Evolutionary conservation across 1,140 invertebrate species (phyloP), one percentile per base, ranked within the genome.

Genomic region (Bathynomus jamesi): DNA sequence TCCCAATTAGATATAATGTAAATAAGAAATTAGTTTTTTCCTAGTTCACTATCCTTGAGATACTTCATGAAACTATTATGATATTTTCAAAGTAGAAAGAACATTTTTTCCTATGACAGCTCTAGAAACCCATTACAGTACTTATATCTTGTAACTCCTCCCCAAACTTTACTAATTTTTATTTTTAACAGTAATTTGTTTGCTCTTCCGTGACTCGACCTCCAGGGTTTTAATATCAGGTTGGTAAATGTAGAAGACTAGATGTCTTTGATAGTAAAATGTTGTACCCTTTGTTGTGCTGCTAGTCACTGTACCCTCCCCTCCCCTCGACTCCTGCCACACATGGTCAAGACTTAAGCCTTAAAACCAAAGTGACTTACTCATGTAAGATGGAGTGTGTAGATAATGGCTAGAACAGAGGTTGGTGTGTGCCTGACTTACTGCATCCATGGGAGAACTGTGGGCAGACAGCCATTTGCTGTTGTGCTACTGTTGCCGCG

Each of bases 171-270:
- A 74, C 72, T 74, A 74, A 74, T 66, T 74, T 74, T 74, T 74
- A 70, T 70, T 74, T 74, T 74, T 74, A 74, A 74, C 72, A 74
- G 72, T 74, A 74, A 74, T 53, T 74, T 74, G 69, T 74, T 74
- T 74, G 72, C 72, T 74, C 72, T 69, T 74, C 72, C 72, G 60
- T 68, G 69, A 69, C 67, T 69, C 72, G 72, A 73, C 72, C 69
- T 69, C 72, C 40, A 64, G 66, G 68, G 72, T 68, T 74, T 74
- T 74, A 70, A 65, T 74, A 74, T 70, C 72, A 74, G 72, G 72
- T 74, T 74, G 72, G 72, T 74, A 74, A 75, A 60, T 72, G 70
- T 77, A 70, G 69, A 62, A 64, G 70, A 62, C 64, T 77, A 74
- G 72, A 65, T 67, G 70, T 73, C 40, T 53, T 53, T 53, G 21